Evolutionary conservation across 2,888 invertebrate species (phyloP), one percentile per base, ranked within the genome.

Genomic region (Leptarthrus brevirostris): DNA sequence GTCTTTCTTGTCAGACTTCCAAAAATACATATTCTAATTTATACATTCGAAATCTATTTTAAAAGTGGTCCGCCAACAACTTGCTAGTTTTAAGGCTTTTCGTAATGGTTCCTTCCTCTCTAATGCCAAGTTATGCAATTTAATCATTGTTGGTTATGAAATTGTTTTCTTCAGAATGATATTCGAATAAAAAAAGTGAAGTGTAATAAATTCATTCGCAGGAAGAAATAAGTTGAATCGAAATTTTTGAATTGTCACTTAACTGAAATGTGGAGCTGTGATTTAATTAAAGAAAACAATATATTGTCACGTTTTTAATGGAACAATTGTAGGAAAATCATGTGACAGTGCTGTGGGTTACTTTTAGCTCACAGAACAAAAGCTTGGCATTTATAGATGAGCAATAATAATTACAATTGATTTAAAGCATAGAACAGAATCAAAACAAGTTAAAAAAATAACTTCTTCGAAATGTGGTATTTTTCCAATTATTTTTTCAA

Each of bases 1-100:
- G 18, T 16, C 8, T 36, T 18, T 34, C 34, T 34, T 16, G 3
- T 34, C 20, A 10, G 34, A 1, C 44, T 64, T 64, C 64, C 64
- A 64, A 64, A 64, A 64, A 64, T 64, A 64, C 44, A 34, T 58
- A 44, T 64, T 64, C 64, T 64, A 64, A 64, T 44, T 64, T 64
- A 44, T 64, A 64, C 64, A 44, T 44, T 44, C 34, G 10, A 24
- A 64, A 22, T 64, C 44, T 64, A 64, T 64, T 64, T 64, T 64
- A 24, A 44, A 64, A 20, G 24, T 47, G 16, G 16, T 24, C 64
- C 24, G 24, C 64, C 44, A 24, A 40, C 40, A 64, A 12, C 40
- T 40, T 40, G 40, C 40, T 6, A 40, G 40, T 40, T 40, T 30
- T 8, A 30, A 30, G 30, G 8, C 30, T 30, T 30, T 40, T 40